Conservation (phyloP, 2,797 vertebrate genomes). For the Simalia tracyae region DNA sequence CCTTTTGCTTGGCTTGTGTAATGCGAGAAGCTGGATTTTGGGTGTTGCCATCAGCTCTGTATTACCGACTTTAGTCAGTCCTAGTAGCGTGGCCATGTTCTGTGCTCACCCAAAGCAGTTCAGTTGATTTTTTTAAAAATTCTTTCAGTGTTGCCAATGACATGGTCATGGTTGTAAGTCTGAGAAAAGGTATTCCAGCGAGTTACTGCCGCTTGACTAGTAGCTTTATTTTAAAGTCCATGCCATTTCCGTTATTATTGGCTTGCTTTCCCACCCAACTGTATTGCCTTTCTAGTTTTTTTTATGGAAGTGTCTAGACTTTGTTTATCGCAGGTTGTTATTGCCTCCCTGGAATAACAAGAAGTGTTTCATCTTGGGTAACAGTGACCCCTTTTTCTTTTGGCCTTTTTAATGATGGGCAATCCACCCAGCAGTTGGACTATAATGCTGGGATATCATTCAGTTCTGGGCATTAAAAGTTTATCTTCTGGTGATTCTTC, state of each 20-base stretch:
- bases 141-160: neutral
- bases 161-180: neutral
- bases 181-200: neutral
- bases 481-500: neutral
- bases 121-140: neutral
- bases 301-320: conserved; percentile 26
- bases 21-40: neutral
- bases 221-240: neutral
- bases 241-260: neutral
- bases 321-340: neutral
- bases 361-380: neutral
- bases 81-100: neutral
- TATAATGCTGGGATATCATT: neutral
- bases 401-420: neutral
- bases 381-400: neutral
- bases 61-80: neutral
- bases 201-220: neutral
- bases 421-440: neutral
- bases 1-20: neutral
- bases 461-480: neutral
- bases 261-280: neutral
- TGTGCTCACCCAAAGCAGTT: neutral
- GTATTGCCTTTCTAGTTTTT: neutral
- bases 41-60: neutral
- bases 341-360: neutral